Evolutionary conservation across 2,888 invertebrate genomes (phyloP).

Genomic region (Diloba caeruleocephala): DNA sequence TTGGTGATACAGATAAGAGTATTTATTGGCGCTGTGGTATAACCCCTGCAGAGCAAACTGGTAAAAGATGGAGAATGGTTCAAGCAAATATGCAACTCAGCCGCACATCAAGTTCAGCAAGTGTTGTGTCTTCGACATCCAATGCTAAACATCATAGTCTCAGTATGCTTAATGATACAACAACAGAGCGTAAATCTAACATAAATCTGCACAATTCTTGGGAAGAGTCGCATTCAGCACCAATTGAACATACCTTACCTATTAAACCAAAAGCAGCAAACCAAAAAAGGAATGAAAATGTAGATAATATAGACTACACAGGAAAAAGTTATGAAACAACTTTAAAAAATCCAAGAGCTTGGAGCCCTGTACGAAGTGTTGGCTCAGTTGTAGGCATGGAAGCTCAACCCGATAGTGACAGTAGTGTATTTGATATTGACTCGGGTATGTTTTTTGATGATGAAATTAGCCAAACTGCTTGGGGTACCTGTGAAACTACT

Average conservation of each 20-base stretch:
- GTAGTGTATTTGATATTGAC: constrained; percentile 94
- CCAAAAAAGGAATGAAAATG: constrained; percentile 73
- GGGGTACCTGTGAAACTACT: constrained; percentile 94
- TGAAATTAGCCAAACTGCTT: constrained; percentile 92
- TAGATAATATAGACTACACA: constrained; percentile 87
- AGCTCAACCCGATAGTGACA: constrained; percentile 95
- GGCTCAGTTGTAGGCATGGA: constrained; percentile 95
- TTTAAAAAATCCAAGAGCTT: constrained; percentile 94
- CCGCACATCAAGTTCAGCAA: constrained; percentile 94
- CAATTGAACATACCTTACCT: constrained; percentile 91
- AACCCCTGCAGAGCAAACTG: constrained; percentile 93
- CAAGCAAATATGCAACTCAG: constrained; percentile 95
- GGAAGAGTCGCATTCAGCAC: constrained; percentile 93
- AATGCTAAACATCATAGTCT: constrained; percentile 92
- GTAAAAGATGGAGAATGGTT: constrained; percentile 95
- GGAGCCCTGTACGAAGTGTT: constrained; percentile 96
- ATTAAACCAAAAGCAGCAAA: constrained; percentile 80
- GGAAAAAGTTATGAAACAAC: constrained; percentile 92
- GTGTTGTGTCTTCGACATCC: constrained; percentile 90
- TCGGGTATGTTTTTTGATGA: constrained; percentile 95
- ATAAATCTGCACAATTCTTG: constrained; percentile 90
- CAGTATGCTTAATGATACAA: constrained; percentile 80
- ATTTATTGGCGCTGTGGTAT: constrained; percentile 95
- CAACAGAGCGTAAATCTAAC: constrained; percentile 82
- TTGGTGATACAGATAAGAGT: constrained; percentile 94